These are phyloP conservation scores for Manduca sexta DNA, from an alignment of 1,140 invertebrate species.

Conservation along the genomic window DNA sequence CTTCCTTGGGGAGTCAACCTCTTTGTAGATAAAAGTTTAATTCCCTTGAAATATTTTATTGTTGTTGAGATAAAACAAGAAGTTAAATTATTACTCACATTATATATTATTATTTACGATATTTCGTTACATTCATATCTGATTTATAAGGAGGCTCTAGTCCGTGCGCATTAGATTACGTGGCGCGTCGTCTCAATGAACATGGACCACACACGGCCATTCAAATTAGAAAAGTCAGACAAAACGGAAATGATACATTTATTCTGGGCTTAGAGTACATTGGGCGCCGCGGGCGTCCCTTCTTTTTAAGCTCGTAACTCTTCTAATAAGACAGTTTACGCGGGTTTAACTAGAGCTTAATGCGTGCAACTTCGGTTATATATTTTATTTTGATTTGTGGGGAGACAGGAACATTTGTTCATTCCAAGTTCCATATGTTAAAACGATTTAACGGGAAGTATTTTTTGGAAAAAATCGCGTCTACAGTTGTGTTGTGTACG, in stretches of 20 bases:
- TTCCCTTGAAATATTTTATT: slow-evolving; percentile 4
- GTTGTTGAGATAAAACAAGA: not conserved
- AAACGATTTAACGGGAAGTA: slow-evolving; percentile 24
- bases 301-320: slow-evolving; percentile 55
- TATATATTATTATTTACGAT: slow-evolving; percentile 17
- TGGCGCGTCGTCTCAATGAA: slow-evolving; percentile 15
- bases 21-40: slow-evolving; percentile 1
- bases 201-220: slow-evolving; percentile 53
- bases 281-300: slow-evolving; percentile 50
- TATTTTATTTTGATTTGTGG: slow-evolving; percentile 56
- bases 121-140: slow-evolving; percentile 18
- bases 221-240: slow-evolving; percentile 52
- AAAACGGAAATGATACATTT: slow-evolving; percentile 62
- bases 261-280: slow-evolving; percentile 40
- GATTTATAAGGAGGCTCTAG: slow-evolving; percentile 27
- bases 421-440: slow-evolving; percentile 26
- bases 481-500: slow-evolving; percentile 10
- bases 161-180: slow-evolving; percentile 32
- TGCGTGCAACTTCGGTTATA: slow-evolving; percentile 39
- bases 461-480: slow-evolving; percentile 3
- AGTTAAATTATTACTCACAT: slow-evolving; percentile 14
- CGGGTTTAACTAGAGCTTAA: slow-evolving; percentile 43
- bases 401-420: slow-evolving; percentile 33
- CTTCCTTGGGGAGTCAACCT: slow-evolving; percentile 11
- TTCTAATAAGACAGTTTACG: slow-evolving; percentile 59